A percentile compares a stretch with the other conserved stretches of the same genome.
phyloP scores from a whole-genome alignment of 2,797 vertebrate genomes.

The Channallabes apus region DNA sequence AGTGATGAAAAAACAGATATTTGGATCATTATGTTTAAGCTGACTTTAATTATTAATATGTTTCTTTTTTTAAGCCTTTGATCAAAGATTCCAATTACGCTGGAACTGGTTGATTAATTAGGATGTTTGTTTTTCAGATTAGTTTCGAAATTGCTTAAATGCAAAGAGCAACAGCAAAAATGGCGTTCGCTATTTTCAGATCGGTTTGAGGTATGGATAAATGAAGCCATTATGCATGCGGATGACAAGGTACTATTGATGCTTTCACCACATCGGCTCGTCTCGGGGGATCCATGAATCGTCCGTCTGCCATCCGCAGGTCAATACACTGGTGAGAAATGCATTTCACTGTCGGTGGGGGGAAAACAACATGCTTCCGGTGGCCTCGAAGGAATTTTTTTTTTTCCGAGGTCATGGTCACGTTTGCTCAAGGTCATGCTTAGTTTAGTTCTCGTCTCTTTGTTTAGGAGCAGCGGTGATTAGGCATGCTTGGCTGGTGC shows the following conservation, averaged over 20 bases:
- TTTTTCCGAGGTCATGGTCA: constrained; percentile 27
- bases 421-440: background rate
- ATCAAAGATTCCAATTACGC: background rate
- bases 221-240: constrained; percentile 60
- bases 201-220: constrained; percentile 66
- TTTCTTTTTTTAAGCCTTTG: background rate
- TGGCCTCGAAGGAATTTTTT: constrained; percentile 29
- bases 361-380: constrained; percentile 11
- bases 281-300: constrained; percentile 34
- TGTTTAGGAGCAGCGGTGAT: background rate
- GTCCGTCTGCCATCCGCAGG: constrained; percentile 23
- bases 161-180: background rate
- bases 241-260: constrained; percentile 42
- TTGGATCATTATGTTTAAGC: background rate
- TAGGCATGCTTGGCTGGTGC: background rate
- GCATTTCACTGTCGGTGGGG: background rate
- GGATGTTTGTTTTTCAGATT: background rate
- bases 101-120: background rate
- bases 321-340: constrained; percentile 25
- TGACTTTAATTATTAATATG: background rate
- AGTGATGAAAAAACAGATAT: background rate
- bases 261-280: constrained; percentile 21
- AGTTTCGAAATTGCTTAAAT: background rate
- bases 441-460: background rate
- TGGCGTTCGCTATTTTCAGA: constrained; percentile 1